A percentile compares a stretch with the other conserved stretches of the same genome.
Conservation (phyloP, 2,797 vertebrate species). For the Champsocephalus esox region DNA sequence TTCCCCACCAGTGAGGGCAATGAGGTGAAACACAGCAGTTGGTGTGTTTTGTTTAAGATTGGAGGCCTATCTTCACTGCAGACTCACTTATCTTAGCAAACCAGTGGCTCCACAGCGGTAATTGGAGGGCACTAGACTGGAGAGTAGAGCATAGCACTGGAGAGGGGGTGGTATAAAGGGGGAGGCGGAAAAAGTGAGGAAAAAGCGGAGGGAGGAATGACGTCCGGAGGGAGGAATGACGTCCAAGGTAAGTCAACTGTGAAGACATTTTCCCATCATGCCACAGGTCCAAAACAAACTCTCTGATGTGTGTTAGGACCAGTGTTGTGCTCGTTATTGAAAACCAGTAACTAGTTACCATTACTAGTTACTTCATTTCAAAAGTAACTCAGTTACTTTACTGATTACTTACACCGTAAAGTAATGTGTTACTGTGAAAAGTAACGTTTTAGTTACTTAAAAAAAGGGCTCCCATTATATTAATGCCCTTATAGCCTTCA, state of each 20-base stretch:
- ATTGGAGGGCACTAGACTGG: conserved; percentile 81
- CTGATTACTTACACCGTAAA: too few relatives aligned
- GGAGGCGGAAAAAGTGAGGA: conserved; percentile 26
- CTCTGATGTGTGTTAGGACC: conserved; percentile 24
- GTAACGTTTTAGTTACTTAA: too few relatives aligned
- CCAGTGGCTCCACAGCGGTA: conserved; percentile 79
- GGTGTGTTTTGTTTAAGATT: conserved; percentile 82
- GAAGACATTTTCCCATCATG: conserved; percentile 30
- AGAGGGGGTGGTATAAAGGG: conserved; percentile 45
- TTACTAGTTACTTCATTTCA: too few relatives aligned
- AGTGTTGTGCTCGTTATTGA: too few relatives aligned
- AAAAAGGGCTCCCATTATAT: too few relatives aligned
- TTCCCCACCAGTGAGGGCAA: conserved; percentile 67
- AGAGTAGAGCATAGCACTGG: conserved; percentile 70
- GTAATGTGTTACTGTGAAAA: too few relatives aligned
- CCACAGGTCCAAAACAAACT: conserved; percentile 2
- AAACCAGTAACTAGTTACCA: too few relatives aligned
- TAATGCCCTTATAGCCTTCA: too few relatives aligned
- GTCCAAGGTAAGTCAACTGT: conserved; percentile 56
- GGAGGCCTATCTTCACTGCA: conserved; percentile 74
- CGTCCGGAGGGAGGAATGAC: conserved; percentile 51
- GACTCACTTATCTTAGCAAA: conserved; percentile 84
- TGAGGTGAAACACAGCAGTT: conserved; percentile 74
- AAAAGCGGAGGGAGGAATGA: conserved; percentile 46
- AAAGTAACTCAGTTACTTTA: too few relatives aligned